Evolutionary conservation across 2,113 vertebrate species (phyloP), one percentile per base, ranked within the genome.

Genomic region (Damaliscus lunatus): DNA sequence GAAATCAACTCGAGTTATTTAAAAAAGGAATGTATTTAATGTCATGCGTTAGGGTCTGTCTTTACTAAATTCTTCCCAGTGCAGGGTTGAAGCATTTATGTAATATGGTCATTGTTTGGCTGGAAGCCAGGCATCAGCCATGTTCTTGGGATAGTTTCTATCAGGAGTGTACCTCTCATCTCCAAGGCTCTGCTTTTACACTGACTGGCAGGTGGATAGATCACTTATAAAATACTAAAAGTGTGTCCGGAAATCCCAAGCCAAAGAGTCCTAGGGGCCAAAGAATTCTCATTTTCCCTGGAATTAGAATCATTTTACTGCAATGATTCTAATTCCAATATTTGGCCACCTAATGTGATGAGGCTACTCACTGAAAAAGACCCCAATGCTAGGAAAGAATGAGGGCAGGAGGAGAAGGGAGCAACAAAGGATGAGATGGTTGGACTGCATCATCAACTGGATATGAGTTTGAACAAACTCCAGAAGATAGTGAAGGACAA

Each of bases 1-100:
- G 97, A 98, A 98, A 92, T 85, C 95, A 92, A 88, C 89, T 50
- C n/a, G 57, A 64, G 97, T 95, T 99, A 98, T 98, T 98, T 98
- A 94, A 98, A 98, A 98, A 95, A 98, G 43, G 88, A 7, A 16
- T 14, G 94, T 96, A 93, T 91, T 98, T 98, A 96, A 98, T 96
- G 82, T 97, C 67, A 33, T 31, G 57, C 55, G 0, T 16, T 71
- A 94, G 94, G 98, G 62, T 83, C 67, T 23, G 94, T 86, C 88
- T 88, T 60, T 80, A 33, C 97, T 33, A 96, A 85, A 95, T 82
- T 93, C 78, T 81, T 83, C 91, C 86, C 33, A 90, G 87, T 29
- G 67, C 50, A n/a, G 50, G 74, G 82, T 40, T 31, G 84, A 74
- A 86, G 83, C 4, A 1, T 92, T n/a, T 40, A 27, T 25, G 67